phyloP scores from a whole-genome alignment of 2,797 vertebrate species.

The Chaetophractus vellerosus region DNA sequence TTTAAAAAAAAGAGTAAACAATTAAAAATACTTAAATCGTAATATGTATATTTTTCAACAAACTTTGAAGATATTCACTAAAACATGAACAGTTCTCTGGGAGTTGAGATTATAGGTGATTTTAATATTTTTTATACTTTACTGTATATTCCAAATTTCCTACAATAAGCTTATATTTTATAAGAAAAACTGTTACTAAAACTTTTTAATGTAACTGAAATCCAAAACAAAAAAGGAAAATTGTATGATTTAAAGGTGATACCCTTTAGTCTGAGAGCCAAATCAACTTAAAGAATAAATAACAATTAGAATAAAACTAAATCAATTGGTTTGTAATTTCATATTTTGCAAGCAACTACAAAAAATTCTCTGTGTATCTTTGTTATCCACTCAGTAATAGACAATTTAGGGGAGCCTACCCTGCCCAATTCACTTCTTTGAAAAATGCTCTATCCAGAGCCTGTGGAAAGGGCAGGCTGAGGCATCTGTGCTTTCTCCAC shows the following conservation, averaged over 20 bases:
- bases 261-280: conserved; percentile 12
- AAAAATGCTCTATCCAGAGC: background rate
- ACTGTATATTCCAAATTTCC: conserved; percentile 48
- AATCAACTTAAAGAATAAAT: conserved; percentile 59
- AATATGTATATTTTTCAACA: conserved; percentile 53
- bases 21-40: conserved; percentile 71
- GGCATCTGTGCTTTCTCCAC: background rate
- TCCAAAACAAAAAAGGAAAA: conserved; percentile 7
- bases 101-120: background rate
- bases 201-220: conserved; percentile 64
- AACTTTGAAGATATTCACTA: conserved; percentile 14
- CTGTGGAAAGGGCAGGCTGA: background rate
- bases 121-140: conserved; percentile 60
- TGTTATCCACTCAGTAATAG: background rate
- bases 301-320: conserved; percentile 14
- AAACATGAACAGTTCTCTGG: conserved; percentile 14
- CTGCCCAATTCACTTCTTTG: background rate
- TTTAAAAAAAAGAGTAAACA: conserved; percentile 81
- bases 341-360: background rate
- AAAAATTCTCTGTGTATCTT: background rate
- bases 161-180: conserved; percentile 38
- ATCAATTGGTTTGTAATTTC: background rate
- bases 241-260: conserved; percentile 17
- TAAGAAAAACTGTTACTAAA: conserved; percentile 53
- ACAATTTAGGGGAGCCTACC: background rate